Percentiles rank a stretch among this genome's conserved stretches.
phyloP scores from a whole-genome alignment of 64 coral and sea anemone genomes.

The Anthopleura sola region DNA sequence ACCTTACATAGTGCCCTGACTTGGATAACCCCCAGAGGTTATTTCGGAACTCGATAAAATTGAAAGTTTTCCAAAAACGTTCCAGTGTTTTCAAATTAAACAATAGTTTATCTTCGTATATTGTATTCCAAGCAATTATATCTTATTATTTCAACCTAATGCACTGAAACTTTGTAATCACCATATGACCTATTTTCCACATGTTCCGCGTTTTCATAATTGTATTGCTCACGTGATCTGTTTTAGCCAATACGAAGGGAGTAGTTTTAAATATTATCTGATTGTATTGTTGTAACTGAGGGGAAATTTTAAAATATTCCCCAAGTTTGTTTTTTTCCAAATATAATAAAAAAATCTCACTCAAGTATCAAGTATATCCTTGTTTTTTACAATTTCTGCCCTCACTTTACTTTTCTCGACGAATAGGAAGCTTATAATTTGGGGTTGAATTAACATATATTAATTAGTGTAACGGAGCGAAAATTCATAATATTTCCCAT shows the following conservation, averaged over 20 bases:
- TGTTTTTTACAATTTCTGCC: neutral
- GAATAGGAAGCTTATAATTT: neutral
- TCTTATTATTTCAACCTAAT: too few species aligned
- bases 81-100: too few species aligned
- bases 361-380: neutral
- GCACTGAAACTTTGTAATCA: neutral
- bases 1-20: too few species aligned
- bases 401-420: neutral
- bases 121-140: too few species aligned
- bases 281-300: neutral
- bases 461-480: too few species aligned
- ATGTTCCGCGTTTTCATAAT: neutral
- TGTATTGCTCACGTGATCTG: neutral
- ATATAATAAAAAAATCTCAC: neutral
- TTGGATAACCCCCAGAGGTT: too few species aligned
- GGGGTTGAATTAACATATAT: neutral
- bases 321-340: neutral
- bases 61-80: too few species aligned
- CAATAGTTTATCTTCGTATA: too few species aligned
- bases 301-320: neutral
- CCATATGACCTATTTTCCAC: neutral
- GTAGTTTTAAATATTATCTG: neutral
- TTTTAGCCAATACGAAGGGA: neutral
- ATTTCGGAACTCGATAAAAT: too few species aligned
- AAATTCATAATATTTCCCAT: neutral